phyloP scores from a whole-genome alignment of 2,888 invertebrate species.

The Noctua janthe region DNA sequence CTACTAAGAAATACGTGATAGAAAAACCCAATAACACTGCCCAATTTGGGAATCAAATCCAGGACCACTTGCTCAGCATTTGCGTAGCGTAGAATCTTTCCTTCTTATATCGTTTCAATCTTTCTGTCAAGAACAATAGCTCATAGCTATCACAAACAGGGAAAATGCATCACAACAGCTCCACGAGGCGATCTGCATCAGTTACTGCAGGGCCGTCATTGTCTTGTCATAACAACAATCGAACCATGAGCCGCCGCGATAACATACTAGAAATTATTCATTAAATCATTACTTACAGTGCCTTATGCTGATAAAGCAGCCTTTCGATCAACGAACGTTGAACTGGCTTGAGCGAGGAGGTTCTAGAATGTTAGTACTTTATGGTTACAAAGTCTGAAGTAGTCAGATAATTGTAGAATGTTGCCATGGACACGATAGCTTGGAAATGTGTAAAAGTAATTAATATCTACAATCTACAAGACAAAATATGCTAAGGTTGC shows the following conservation, averaged over 20 bases:
- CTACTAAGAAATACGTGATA: neutral
- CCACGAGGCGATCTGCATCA: constrained; percentile 57
- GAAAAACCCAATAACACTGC: neutral
- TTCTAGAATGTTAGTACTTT: constrained; percentile 41
- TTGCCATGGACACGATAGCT: constrained; percentile 11
- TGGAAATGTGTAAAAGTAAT: neutral
- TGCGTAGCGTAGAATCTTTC: neutral
- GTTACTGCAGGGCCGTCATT: constrained; percentile 33
- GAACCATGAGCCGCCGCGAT: constrained; percentile 50
- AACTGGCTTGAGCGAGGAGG: constrained; percentile 13
- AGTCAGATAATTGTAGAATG: constrained; percentile 7
- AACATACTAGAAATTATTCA: constrained; percentile 38
- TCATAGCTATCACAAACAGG: neutral
- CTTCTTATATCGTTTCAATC: neutral
- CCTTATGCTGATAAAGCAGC: constrained; percentile 51
- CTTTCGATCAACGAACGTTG: constrained; percentile 37
- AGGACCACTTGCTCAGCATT: neutral
- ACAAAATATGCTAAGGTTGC: neutral
- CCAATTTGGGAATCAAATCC: neutral
- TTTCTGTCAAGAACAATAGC: neutral
- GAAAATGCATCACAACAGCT: constrained; percentile 3
- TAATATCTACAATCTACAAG: neutral
- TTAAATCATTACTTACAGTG: constrained; percentile 16
- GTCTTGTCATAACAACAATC: constrained; percentile 45
- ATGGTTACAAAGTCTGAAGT: constrained; percentile 16